A percentile compares a stretch with the other conserved stretches of the same genome.
These are phyloP conservation scores for Forbesichthys agassizii DNA, from an alignment of 2,113 vertebrate species.

Conservation along the genomic window DNA sequence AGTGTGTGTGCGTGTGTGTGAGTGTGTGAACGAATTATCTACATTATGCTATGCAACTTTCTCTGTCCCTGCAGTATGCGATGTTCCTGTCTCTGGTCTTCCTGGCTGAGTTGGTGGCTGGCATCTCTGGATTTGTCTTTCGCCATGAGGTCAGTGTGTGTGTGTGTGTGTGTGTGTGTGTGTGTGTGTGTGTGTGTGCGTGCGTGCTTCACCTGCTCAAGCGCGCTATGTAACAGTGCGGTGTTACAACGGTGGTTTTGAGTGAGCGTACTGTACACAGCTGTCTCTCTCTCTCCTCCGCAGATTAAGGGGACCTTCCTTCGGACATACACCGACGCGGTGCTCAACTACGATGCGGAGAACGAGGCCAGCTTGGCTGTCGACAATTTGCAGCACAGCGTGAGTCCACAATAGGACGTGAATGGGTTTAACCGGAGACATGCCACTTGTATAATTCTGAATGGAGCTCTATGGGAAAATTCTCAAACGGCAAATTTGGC, in stretches of 20 bases:
- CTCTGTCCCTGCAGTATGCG: constrained; percentile 85
- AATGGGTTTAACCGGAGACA: too few relatives aligned
- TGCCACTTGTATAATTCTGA: too few relatives aligned
- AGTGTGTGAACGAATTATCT: neutral
- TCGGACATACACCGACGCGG: constrained; percentile 92
- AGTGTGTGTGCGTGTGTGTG: neutral
- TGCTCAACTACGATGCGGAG: constrained; percentile 91
- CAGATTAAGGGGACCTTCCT: constrained; percentile 97
- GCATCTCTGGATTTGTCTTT: constrained; percentile 99
- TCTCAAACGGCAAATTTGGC: too few relatives aligned
- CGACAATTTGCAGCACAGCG: constrained; percentile 90
- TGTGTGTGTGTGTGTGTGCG: constrained; percentile 69
- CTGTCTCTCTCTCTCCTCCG: constrained; percentile 15
- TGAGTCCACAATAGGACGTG: constrained; percentile 67
- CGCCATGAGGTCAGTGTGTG: constrained; percentile 90
- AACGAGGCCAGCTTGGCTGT: constrained; percentile 93
- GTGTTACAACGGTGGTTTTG: neutral
- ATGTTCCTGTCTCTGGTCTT: constrained; percentile 99
- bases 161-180: constrained; percentile 57
- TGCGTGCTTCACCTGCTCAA: neutral
- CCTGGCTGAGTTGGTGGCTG: constrained; percentile 95
- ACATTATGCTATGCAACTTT: constrained; percentile 26
- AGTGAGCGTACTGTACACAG: neutral
- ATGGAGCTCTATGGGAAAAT: too few relatives aligned
- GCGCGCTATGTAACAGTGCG: neutral